These are phyloP conservation scores for Prinia subflava DNA, from an alignment of 2,113 vertebrate genomes.

Conservation along the genomic window DNA sequence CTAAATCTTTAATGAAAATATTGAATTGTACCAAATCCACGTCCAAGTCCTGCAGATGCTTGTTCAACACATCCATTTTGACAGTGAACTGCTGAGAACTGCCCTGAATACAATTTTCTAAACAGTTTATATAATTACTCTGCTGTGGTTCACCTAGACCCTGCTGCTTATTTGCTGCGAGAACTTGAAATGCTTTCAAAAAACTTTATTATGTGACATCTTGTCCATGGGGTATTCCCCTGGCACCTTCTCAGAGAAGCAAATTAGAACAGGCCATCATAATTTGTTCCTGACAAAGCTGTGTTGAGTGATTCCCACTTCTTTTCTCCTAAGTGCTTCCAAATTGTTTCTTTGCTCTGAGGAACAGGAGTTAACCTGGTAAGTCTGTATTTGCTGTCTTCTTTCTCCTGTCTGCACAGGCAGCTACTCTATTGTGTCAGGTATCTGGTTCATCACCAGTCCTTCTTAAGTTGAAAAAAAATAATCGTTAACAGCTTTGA, in stretches of 20 bases:
- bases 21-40: background rate
- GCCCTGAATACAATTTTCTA: background rate
- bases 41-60: background rate
- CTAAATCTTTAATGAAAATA: conserved; percentile 28
- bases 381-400: background rate
- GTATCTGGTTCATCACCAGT: background rate
- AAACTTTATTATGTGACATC: background rate
- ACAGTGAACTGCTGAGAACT: background rate
- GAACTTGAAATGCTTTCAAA: background rate
- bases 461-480: background rate
- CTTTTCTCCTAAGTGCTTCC: background rate
- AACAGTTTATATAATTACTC: background rate
- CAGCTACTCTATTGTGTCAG: background rate
- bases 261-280: background rate
- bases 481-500: conserved; percentile 1
- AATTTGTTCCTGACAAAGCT: background rate
- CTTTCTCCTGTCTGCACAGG: background rate
- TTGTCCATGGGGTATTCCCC: background rate
- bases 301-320: background rate
- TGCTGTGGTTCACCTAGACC: background rate
- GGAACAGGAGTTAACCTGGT: background rate
- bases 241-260: background rate
- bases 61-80: background rate
- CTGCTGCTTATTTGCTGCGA: background rate
- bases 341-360: conserved; percentile 9